A percentile compares a stretch with the other conserved stretches of the same genome.
Evolutionary conservation across 2,113 vertebrate species (phyloP).

Genomic region (Cygnus atratus): DNA sequence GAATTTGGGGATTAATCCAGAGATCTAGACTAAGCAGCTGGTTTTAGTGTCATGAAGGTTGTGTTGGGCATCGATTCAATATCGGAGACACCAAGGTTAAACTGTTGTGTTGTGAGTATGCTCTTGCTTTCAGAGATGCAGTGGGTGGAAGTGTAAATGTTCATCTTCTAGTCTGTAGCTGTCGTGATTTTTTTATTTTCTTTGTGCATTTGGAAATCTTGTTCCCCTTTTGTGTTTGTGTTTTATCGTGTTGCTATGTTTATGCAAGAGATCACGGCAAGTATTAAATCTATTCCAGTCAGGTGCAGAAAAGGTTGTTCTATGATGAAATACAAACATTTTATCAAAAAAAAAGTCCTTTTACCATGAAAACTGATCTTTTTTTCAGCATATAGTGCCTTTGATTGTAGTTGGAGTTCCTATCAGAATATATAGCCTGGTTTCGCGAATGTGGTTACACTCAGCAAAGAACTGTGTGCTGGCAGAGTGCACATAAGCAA

Average conservation of each 20-base stretch:
- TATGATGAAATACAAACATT: background rate
- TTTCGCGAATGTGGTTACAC: background rate
- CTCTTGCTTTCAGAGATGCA: background rate
- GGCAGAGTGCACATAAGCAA: background rate
- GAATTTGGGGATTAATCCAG: background rate
- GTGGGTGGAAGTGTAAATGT: background rate
- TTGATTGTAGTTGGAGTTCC: background rate
- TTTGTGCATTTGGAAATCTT: background rate
- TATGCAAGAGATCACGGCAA: background rate
- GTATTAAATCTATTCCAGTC: background rate
- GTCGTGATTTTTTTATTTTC: background rate
- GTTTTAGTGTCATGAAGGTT: background rate
- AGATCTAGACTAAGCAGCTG: background rate
- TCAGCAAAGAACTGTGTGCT: background rate
- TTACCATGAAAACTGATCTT: background rate
- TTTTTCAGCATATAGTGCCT: background rate
- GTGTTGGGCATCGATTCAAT: background rate
- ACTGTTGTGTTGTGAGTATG: background rate
- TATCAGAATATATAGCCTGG: background rate
- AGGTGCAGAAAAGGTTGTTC: background rate
- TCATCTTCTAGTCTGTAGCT: background rate
- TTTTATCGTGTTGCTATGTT: background rate
- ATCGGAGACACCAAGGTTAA: background rate
- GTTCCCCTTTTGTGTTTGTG: background rate
- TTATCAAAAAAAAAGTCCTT: background rate